Evolutionary conservation across 2,888 invertebrate species (phyloP).

Genomic region (Torymus auratus): DNA sequence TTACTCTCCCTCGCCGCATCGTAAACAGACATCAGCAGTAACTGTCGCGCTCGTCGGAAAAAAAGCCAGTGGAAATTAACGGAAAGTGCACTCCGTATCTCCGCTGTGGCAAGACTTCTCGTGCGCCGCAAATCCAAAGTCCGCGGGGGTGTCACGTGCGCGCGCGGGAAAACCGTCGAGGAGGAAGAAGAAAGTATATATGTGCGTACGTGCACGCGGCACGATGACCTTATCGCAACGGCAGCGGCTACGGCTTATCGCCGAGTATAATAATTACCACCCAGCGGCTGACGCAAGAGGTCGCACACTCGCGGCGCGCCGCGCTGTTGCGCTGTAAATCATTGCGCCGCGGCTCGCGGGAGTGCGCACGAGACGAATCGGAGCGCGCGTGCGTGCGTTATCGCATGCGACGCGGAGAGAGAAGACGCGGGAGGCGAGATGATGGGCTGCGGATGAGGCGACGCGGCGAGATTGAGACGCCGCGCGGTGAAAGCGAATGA

Average conservation of each 20-base stretch:
- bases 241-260: constrained; percentile 60
- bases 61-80: constrained; percentile 32
- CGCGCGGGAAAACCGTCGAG: constrained; percentile 42
- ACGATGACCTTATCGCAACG: constrained; percentile 49
- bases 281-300: constrained; percentile 70
- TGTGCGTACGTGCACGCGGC: constrained; percentile 19
- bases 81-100: constrained; percentile 9
- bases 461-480: too few relatives aligned
- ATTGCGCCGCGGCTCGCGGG: constrained; percentile 1
- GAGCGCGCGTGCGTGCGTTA: too few relatives aligned
- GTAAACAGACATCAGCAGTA: constrained; percentile 61
- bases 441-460: too few relatives aligned
- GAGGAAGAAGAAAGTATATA: neutral
- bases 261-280: constrained; percentile 68
- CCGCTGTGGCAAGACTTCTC: too few relatives aligned
- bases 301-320: constrained; percentile 55
- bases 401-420: too few relatives aligned
- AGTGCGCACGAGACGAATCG: too few relatives aligned
- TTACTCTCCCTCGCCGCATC: constrained; percentile 25
- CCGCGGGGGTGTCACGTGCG: constrained; percentile 64
- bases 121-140: constrained; percentile 52
- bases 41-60: neutral
- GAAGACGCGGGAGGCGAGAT: too few relatives aligned
- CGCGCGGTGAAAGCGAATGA: too few relatives aligned
- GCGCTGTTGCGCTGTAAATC: constrained; percentile 22